Evolutionary conservation across 2,113 vertebrate genomes (phyloP).

Genomic region (Gallinago undulata): DNA sequence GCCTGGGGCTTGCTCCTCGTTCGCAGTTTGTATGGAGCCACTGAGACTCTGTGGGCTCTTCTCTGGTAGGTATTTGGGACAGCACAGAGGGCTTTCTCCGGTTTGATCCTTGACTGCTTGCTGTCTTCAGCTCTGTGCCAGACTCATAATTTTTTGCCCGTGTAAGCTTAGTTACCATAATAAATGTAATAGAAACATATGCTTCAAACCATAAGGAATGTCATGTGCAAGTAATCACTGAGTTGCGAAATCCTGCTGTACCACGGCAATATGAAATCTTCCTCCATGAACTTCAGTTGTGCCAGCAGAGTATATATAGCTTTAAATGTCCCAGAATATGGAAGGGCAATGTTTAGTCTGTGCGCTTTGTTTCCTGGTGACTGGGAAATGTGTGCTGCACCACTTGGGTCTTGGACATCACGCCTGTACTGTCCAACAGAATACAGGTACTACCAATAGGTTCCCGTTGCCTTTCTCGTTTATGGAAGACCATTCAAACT

Average conservation of each 20-base stretch:
- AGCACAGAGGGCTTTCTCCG: background rate
- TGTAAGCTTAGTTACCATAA: background rate
- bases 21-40: fast-evolving
- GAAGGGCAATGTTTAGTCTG: background rate
- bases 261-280: background rate
- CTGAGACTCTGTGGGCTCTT: background rate
- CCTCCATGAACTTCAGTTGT: background rate
- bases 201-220: background rate
- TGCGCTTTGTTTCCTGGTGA: background rate
- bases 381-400: background rate
- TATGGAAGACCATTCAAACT: background rate
- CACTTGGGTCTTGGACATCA: background rate
- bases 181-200: background rate
- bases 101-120: background rate
- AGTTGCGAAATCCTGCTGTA: background rate
- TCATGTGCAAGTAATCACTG: background rate
- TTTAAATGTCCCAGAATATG: background rate
- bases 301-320: fast-evolving
- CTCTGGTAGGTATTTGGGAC: background rate
- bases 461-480: background rate
- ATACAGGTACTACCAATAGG: fast-evolving
- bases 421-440: background rate
- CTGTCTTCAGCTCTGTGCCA: background rate
- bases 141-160: background rate
- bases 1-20: fast-evolving